phyloP scores from a whole-genome alignment of 2,113 vertebrate genomes.

The Aegithalos caudatus region DNA sequence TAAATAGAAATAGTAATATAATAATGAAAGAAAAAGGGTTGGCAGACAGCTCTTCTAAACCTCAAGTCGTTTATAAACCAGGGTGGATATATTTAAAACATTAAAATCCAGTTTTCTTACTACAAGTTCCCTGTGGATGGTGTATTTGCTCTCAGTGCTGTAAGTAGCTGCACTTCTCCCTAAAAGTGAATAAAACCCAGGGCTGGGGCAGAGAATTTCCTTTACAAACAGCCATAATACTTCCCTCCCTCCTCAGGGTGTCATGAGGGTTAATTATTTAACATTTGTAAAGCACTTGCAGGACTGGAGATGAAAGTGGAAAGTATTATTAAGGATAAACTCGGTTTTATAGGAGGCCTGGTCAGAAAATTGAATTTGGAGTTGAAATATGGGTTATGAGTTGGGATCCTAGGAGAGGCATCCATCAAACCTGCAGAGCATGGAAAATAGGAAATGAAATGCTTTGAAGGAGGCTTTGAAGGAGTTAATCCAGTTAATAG shows the following conservation, averaged over 20 bases:
- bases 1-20: neutral
- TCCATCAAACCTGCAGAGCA: neutral
- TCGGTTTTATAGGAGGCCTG: neutral
- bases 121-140: neutral
- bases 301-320: neutral
- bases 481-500: neutral
- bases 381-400: neutral
- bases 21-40: neutral
- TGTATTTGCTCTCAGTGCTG: neutral
- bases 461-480: neutral
- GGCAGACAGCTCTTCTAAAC: neutral
- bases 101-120: neutral
- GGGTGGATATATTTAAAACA: neutral
- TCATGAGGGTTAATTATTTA: conserved; percentile 49
- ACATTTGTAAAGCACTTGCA: conserved; percentile 23
- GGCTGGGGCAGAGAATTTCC: neutral
- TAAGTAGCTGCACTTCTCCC: neutral
- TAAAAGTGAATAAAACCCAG: neutral
- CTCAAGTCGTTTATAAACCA: neutral
- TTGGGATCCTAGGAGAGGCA: neutral
- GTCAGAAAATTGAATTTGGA: neutral
- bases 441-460: neutral
- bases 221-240: neutral
- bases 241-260: neutral
- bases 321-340: conserved; percentile 13